Percentiles rank a stretch among this genome's conserved stretches.
Evolutionary conservation across 2,888 invertebrate genomes (phyloP).

Genomic region (Tenthredo amoena): DNA sequence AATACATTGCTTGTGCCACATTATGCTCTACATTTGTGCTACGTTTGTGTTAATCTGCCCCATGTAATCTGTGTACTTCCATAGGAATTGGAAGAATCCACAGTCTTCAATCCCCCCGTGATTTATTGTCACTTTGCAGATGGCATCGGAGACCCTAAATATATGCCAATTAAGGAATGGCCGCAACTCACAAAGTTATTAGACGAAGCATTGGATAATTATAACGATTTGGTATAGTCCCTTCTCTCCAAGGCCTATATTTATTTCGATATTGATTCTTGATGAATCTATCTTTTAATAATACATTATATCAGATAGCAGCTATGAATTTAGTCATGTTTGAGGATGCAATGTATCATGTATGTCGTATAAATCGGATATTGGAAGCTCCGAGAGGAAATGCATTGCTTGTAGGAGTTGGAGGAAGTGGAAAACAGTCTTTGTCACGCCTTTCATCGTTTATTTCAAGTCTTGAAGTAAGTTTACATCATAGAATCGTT

Average conservation of each 20-base stretch:
- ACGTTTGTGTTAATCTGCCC: neutral
- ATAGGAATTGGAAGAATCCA: conserved; percentile 86
- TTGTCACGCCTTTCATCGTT: conserved; percentile 93
- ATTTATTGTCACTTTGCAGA: conserved; percentile 96
- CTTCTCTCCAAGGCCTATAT: neutral
- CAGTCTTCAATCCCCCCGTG: conserved; percentile 87
- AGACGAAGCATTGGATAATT: conserved; percentile 89
- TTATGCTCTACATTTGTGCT: too few relatives aligned
- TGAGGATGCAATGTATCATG: conserved; percentile 96
- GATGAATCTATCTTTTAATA: neutral
- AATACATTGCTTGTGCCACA: neutral
- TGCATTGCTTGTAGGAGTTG: conserved; percentile 95
- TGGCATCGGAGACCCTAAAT: conserved; percentile 95
- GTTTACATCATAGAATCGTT: neutral
- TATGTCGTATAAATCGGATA: conserved; percentile 95
- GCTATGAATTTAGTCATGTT: conserved; percentile 97
- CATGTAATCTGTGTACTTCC: conserved; percentile 53
- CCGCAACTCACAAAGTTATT: conserved; percentile 85
- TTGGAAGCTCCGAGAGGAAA: conserved; percentile 95
- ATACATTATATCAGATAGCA: conserved; percentile 79
- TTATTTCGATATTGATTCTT: neutral
- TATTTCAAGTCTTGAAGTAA: conserved; percentile 90
- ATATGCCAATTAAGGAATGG: conserved; percentile 89
- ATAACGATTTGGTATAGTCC: conserved; percentile 88
- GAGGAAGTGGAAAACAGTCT: conserved; percentile 97